These are phyloP conservation scores for Neoarius graeffei DNA, from an alignment of 2,113 vertebrate species.

Conservation along the genomic window DNA sequence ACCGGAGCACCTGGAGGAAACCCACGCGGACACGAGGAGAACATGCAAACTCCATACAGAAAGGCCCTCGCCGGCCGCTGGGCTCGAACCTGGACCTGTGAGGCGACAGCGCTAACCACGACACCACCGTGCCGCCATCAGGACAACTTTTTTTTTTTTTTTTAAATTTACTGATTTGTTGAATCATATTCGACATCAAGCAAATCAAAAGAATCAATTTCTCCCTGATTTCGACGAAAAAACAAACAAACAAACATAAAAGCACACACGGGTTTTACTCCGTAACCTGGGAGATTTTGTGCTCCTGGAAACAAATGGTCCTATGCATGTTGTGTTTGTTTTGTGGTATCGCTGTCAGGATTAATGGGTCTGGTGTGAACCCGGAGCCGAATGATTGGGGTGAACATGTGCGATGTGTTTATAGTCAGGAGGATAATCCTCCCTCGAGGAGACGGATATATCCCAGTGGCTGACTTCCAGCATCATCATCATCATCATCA, in stretches of 20 bases:
- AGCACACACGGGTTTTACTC: no score
- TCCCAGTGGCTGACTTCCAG: neutral
- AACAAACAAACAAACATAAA: neutral
- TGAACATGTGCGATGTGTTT: conserved; percentile 3
- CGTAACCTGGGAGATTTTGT: neutral
- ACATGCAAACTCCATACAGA: no score
- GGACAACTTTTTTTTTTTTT: no score
- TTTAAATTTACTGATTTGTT: no score
- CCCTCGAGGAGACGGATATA: neutral
- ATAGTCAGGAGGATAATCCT: neutral
- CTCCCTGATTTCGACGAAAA: no score
- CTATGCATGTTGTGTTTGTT: neutral
- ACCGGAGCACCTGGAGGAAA: no score
- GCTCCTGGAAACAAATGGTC: neutral
- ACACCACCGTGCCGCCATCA: no score
- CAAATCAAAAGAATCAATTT: neutral
- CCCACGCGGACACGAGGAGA: no score
- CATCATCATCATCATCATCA: neutral
- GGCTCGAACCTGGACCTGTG: no score
- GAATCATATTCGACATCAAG: neutral
- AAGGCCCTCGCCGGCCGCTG: no score
- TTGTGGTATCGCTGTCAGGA: neutral
- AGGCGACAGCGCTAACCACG: no score
- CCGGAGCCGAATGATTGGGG: neutral
- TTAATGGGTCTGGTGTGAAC: neutral